Conservation (phyloP, 2,888 invertebrate species). For the Sinotaia quadrata region DNA sequence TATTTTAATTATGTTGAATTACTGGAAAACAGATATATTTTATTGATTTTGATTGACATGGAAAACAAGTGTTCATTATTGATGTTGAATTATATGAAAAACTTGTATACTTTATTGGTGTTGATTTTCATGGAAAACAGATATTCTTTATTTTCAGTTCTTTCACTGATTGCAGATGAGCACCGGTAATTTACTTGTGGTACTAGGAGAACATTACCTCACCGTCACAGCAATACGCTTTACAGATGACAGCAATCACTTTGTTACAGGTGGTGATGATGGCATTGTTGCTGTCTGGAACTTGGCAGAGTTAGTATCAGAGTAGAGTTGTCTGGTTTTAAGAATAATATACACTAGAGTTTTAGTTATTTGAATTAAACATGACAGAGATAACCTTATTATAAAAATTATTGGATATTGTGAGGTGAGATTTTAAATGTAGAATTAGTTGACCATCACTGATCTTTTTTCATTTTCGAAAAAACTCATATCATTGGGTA, state of each 20-base stretch:
- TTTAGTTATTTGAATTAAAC: neutral
- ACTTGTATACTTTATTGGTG: neutral
- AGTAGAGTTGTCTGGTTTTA: neutral
- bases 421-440: no score
- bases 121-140: no score
- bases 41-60: neutral
- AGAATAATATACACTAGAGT: neutral
- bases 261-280: conserved; percentile 87
- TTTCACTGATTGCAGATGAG: conserved; percentile 67
- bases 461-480: no score
- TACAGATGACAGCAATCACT: conserved; percentile 83
- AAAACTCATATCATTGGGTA: no score
- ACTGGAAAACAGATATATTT: neutral
- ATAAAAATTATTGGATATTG: no score
- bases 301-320: conserved; percentile 53
- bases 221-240: conserved; percentile 83
- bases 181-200: conserved; percentile 82
- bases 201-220: conserved; percentile 85
- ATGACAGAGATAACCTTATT: no score
- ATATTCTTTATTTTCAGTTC: neutral
- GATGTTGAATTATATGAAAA: neutral
- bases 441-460: no score
- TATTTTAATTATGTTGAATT: neutral
- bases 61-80: neutral
- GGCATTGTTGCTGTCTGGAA: conserved; percentile 87